Conservation (phyloP, 1,140 invertebrate species). For the Diorhabda carinulata region DNA sequence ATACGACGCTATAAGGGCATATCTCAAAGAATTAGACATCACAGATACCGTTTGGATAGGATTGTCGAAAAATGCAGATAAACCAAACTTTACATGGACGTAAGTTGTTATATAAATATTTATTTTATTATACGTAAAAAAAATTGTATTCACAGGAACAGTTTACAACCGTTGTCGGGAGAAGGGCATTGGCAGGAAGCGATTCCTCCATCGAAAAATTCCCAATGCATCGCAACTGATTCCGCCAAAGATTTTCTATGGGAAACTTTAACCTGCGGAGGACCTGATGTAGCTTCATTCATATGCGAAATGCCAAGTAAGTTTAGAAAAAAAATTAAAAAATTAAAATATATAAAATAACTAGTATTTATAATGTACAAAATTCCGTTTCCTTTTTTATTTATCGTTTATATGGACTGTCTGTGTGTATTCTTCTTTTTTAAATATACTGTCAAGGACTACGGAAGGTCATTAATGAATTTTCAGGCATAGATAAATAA, state of each 20-base stretch:
- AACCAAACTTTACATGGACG: conserved; percentile 68
- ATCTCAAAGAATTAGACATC: conserved; percentile 69
- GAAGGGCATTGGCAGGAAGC: conserved; percentile 65
- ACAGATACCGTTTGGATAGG: conserved; percentile 70
- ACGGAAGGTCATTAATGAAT: no score
- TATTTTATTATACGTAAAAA: neutral
- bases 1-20: conserved; percentile 68
- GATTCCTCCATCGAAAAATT: conserved; percentile 33
- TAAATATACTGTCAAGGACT: no score
- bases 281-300: conserved; percentile 68
- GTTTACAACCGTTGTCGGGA: conserved; percentile 53
- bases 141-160: conserved; percentile 33
- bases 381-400: no score
- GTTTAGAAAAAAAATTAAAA: no score
- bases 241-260: conserved; percentile 67
- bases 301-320: conserved; percentile 71
- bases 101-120: conserved; percentile 49
- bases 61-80: conserved; percentile 61
- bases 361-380: no score
- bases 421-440: no score
- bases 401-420: no score
- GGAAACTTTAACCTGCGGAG: conserved; percentile 65
- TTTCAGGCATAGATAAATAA: no score
- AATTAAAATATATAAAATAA: no score
- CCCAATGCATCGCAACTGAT: conserved; percentile 64